Base-by-base conservation (phyloP, 2,113 vertebrate genomes). In the Thomomys bottae region DNA sequence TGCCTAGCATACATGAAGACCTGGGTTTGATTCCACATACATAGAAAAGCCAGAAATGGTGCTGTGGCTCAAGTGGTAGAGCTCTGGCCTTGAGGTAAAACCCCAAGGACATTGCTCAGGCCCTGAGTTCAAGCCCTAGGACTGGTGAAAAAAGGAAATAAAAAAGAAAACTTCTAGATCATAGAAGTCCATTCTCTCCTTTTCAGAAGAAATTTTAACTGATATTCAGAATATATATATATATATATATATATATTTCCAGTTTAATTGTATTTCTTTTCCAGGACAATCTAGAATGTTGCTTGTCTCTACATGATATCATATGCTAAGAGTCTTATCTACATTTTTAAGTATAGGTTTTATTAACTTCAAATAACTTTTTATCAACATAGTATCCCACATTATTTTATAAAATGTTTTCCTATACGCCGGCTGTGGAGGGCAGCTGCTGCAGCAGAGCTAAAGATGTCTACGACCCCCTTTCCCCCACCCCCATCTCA, bases 361-460 rank as follows among this genome's bases (percentile, higher is more conserved):
- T 88, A 70, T 88, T 92, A 85, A 54, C 89, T 61, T 66, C 76
- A 34, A 83, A 5, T 64, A 11, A 38, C 77, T 90, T 88, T 76
- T 38, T 54, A 73, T 89, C 14, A 79, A 26, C 32, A 73, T 38
- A 76, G 17, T 70, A 42, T 77, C 77, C 15, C n/a, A 91, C 34
- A 38, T 92, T 82, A 70, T 84, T 87, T 89, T 85, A 11, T 66
- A 92, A n/a, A 92, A 76, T 89, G n/a, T n/a, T n/a, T n/a, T n/a
- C n/a, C n/a, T n/a, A n/a, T n/a, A n/a, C n/a, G n/a, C n/a, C n/a
- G n/a, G n/a, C n/a, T n/a, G n/a, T n/a, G n/a, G n/a, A n/a, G n/a
- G n/a, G n/a, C n/a, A n/a, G n/a, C n/a, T n/a, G n/a, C n/a, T n/a
- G n/a, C n/a, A n/a, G n/a, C n/a, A n/a, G n/a, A n/a, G n/a, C n/a